phyloP scores from a whole-genome alignment of 1,140 invertebrate genomes.

The Neotoxoptera formosana region DNA sequence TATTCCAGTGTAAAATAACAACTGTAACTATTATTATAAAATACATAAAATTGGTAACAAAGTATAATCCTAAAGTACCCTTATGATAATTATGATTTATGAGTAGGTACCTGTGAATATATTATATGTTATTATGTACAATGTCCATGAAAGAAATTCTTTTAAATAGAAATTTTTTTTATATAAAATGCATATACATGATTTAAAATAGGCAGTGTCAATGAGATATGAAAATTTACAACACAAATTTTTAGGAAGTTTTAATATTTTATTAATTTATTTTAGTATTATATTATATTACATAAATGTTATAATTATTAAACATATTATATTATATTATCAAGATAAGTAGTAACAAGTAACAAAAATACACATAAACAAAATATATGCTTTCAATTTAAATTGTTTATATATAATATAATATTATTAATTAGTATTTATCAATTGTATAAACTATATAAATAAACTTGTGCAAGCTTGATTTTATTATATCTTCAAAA shows the following conservation, averaged over 20 bases:
- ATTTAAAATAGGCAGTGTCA: not conserved
- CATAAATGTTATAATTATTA: not conserved
- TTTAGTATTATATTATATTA: not conserved
- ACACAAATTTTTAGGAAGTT: not conserved
- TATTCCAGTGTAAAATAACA: too few relatives aligned
- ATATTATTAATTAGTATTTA: not conserved
- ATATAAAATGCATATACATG: too few relatives aligned
- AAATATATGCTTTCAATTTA: not conserved
- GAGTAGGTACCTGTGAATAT: too few relatives aligned
- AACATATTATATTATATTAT: not conserved
- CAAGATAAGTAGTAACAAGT: not conserved
- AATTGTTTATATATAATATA: not conserved
- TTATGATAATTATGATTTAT: too few relatives aligned
- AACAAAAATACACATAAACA: not conserved
- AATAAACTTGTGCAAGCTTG: too few relatives aligned
- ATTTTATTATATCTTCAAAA: too few relatives aligned
- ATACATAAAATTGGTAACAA: too few relatives aligned
- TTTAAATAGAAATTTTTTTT: too few relatives aligned
- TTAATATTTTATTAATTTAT: not conserved
- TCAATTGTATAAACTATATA: not conserved
- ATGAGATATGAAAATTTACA: not conserved
- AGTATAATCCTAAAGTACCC: too few relatives aligned
- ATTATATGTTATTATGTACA: too few relatives aligned
- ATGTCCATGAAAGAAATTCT: too few relatives aligned
- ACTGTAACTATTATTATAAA: too few relatives aligned